Base-by-base conservation (phyloP, 2,113 vertebrate genomes). In the Rallus limicola region DNA sequence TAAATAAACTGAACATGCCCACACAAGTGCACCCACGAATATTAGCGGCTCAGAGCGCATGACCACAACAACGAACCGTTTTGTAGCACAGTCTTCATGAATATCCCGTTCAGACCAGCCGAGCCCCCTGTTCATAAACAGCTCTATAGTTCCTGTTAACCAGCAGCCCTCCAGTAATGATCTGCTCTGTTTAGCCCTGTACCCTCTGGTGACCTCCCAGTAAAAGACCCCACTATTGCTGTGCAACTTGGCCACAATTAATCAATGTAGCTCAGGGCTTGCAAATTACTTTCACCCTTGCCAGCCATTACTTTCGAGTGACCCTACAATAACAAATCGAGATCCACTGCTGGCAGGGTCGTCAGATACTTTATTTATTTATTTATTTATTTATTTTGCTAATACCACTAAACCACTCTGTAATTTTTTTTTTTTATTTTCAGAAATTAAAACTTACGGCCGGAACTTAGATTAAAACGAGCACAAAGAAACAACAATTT, bases 1-100 rank as follows among this genome's bases (percentile, higher is more conserved):
- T 96, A 94, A 97, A 96, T 91, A 97, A 96, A 97, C 93, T 11
- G 93, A 96, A 96, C 95, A 86, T 96, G 95, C 93, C 95, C 95
- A 97, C 95, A 93, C 95, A 96, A 96, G 92, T 75, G 93, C 95
- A 93, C 95, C 95, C 95, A 96, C 88, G 83, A 92, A 92, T 65
- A 26, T 75, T 52, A 96, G 90, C 92, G 96, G 92, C 76, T 90
- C 80, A 94, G 80, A 88, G 93, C 78, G 75, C 96, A 95, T 96
- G 94, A 94, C 95, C 93, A 83, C 93, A 95, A 95, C 95, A 96
- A 96, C 58, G 80, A 95, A 38, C 72, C 88, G 48, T 94, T 96
- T 40, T 96, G 86, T 94, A 62, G 76, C 14, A 2, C 88, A 88
- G 88, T 20, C 56, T 86, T 90, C 90, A 94, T 96, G 93, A 96